Base-by-base conservation (phyloP, 2,113 vertebrate genomes). In the Pantherophis guttatus region DNA sequence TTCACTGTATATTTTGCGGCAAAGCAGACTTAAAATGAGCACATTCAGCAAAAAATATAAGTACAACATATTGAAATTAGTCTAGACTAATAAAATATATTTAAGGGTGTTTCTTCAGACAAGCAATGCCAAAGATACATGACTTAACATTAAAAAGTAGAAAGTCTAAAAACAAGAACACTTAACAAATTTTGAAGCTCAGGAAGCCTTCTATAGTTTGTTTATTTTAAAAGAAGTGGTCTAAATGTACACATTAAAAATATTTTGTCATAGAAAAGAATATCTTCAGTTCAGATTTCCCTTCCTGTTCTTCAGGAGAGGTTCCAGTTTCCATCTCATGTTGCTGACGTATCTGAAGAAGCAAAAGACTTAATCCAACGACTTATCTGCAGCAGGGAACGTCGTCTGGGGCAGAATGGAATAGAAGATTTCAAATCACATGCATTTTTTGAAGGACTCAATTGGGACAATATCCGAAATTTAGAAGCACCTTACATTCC, bases 341-440 rank as follows among this genome's bases (percentile, higher is more conserved):
- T 98, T 96, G 97, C 97, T 0, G 99, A 99, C 9, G 98, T 99
- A 13, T 99, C 99, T 0, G 99, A 99, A 92, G 98, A 98, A 5
- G 99, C 99, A 48, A 99, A 98, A 95, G 99, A 99, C 90, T 98
- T 99, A 96, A 99, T 99, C 95, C 99, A 99, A 97, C 96, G 98
- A 26, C 98, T 99, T 44, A 99, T 99, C 86, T 99, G 99, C 96
- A 98, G 99, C 39, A 95, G 99, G 86, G 99, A 99, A 17, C 98
- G 97, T 3, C 98, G 99, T 0, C 97, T 99, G 2, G 99, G 99
- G 1, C 98, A 98, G 90, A 98, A 98, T 0, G 99, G 99, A 86
- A 98, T 99, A 90, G 98, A 98, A 0, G 99, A 99, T 96, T 99
- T 99, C 97, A 98, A 98, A 91, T 98, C 97, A 26, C 99, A 99